Percentiles rank a stretch among this genome's conserved stretches.
phyloP scores from a whole-genome alignment of 2,888 invertebrate species.

The Steinernema hermaphroditum region DNA sequence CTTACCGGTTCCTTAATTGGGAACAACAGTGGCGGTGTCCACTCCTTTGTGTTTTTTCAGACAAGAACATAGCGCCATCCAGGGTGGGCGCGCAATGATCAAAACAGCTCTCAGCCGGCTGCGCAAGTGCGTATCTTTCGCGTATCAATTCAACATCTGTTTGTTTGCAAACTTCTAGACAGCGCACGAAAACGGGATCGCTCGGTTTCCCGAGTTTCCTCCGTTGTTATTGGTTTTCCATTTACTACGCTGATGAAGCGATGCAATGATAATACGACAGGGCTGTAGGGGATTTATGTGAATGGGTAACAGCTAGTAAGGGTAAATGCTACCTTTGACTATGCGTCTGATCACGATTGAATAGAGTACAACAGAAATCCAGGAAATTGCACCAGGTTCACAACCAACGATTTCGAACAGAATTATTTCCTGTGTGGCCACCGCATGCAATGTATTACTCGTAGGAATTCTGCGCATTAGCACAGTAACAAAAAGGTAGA shows the following conservation, averaged over 20 bases:
- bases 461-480: too few relatives aligned
- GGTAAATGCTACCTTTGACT: too few relatives aligned
- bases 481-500: too few relatives aligned
- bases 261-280: neutral
- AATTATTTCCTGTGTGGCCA: too few relatives aligned
- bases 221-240: neutral
- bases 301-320: too few relatives aligned
- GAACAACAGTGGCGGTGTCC: conserved; percentile 7
- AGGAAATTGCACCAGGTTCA: too few relatives aligned
- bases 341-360: too few relatives aligned
- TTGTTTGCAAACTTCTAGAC: conserved; percentile 13
- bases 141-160: conserved; percentile 24
- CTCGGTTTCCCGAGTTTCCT: neutral
- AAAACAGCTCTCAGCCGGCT: neutral
- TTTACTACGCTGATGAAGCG: neutral
- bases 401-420: too few relatives aligned
- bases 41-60: conserved; percentile 23
- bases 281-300: too few relatives aligned
- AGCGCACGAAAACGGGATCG: conserved; percentile 13
- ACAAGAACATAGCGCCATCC: neutral
- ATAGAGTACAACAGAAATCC: too few relatives aligned
- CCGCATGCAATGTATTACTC: too few relatives aligned
- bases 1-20: conserved; percentile 19
- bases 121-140: neutral
- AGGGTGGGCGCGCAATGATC: neutral